Conservation (phyloP, 2,113 vertebrate genomes). For the Paraplagusia blochii region DNA sequence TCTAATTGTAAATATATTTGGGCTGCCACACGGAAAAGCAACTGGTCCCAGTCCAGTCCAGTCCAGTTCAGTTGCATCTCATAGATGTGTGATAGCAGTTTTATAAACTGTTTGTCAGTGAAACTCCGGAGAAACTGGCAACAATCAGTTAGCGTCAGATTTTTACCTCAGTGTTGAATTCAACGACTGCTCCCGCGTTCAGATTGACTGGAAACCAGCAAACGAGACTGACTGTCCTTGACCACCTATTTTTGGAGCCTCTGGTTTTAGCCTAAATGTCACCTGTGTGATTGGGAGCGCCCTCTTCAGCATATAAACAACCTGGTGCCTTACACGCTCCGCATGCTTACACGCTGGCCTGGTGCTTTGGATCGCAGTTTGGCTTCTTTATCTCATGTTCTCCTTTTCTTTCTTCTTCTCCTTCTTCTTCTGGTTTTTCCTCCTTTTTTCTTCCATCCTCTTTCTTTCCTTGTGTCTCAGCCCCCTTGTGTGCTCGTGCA, state of each 20-base stretch:
- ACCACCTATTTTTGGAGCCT: slow-evolving; percentile 65
- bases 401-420: slow-evolving; percentile 30
- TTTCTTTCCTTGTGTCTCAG: slow-evolving; percentile 40
- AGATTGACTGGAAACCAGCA: slow-evolving; percentile 73
- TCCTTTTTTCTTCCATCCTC: slow-evolving; percentile 35
- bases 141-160: slow-evolving; percentile 71
- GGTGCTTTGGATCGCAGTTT: slow-evolving; percentile 80
- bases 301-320: slow-evolving; percentile 81
- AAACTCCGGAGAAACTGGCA: slow-evolving; percentile 68
- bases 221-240: slow-evolving; percentile 67
- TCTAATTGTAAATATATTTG: slow-evolving; percentile 70
- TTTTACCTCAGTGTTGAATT: slow-evolving; percentile 67
- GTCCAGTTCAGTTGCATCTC: slow-evolving; percentile 72
- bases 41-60: slow-evolving; percentile 63
- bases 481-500: slow-evolving; percentile 65
- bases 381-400: slow-evolving; percentile 48
- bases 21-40: slow-evolving; percentile 64
- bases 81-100: slow-evolving; percentile 74
- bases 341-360: slow-evolving; percentile 82
- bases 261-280: slow-evolving; percentile 59
- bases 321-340: slow-evolving; percentile 83
- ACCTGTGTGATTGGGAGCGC: slow-evolving; percentile 67
- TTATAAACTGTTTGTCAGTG: slow-evolving; percentile 69
- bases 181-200: slow-evolving; percentile 62
- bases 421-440: slow-evolving; percentile 38